A percentile compares a stretch with the other conserved stretches of the same genome.
phyloP scores from a whole-genome alignment of 2,888 invertebrate species.

The Scelioninae gen. 1 region DNA sequence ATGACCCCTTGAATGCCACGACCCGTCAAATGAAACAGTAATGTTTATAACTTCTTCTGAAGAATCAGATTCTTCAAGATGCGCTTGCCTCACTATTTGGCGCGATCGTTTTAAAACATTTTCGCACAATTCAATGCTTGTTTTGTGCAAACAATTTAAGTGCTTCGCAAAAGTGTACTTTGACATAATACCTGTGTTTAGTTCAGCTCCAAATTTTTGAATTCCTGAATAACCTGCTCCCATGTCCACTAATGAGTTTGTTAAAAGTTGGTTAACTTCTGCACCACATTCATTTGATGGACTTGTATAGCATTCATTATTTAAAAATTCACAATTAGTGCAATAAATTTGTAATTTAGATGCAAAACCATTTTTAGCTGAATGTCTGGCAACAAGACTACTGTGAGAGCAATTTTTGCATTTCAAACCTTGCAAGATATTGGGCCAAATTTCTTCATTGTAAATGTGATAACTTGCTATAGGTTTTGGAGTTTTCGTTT shows the following conservation, averaged over 20 bases:
- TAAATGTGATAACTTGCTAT: slow-evolving; percentile 23
- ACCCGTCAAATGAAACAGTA: too few species aligned
- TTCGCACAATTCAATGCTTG: slow-evolving; percentile 30
- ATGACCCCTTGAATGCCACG: too few species aligned
- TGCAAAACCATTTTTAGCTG: too few species aligned
- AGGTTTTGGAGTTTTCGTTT: slow-evolving; percentile 2
- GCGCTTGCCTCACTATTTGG: too few species aligned
- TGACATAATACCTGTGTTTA: slow-evolving; percentile 30
- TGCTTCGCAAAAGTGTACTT: slow-evolving; percentile 19
- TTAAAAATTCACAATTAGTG: slow-evolving; percentile 19
- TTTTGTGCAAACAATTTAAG: slow-evolving; percentile 24
- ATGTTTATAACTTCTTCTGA: too few species aligned
- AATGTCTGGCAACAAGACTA: too few species aligned
- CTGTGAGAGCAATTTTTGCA: background rate
- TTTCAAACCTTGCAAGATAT: slow-evolving; percentile 1
- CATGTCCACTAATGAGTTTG: slow-evolving; percentile 29
- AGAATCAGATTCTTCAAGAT: too few species aligned
- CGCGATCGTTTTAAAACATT: background rate
- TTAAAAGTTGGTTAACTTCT: slow-evolving; percentile 31
- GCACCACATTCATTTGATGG: slow-evolving; percentile 23
- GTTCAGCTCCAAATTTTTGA: slow-evolving; percentile 32
- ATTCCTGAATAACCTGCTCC: slow-evolving; percentile 30
- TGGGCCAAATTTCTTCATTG: slow-evolving; percentile 16
- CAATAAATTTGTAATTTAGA: slow-evolving; percentile 37
- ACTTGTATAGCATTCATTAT: slow-evolving; percentile 33